Conservation (phyloP, 2,888 invertebrate genomes). For the Sericinus montela region DNA sequence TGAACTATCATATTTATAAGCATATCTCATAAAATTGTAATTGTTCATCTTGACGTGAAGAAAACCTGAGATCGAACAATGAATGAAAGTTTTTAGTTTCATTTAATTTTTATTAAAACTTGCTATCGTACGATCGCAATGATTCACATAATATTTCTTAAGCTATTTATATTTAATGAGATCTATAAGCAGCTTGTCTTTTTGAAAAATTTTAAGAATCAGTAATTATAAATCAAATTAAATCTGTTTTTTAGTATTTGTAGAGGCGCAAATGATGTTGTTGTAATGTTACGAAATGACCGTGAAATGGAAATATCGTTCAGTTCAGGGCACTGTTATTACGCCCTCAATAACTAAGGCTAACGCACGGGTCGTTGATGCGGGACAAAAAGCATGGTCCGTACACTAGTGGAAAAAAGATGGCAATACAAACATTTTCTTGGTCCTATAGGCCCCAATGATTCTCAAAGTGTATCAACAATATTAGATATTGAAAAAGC, state of each 20-base stretch:
- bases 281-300: constrained; percentile 69
- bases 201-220: too few species aligned
- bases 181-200: too few species aligned
- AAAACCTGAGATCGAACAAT: neutral
- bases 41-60: neutral
- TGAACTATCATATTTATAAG: neutral
- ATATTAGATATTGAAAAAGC: constrained; percentile 7
- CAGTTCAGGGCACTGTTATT: constrained; percentile 51
- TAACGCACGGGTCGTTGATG: constrained; percentile 71
- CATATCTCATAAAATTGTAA: neutral
- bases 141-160: too few species aligned
- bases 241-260: constrained; percentile 33
- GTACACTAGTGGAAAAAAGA: constrained; percentile 54
- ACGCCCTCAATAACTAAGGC: constrained; percentile 51
- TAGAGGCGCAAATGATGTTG: constrained; percentile 46
- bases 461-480: constrained; percentile 37
- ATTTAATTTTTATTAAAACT: too few species aligned
- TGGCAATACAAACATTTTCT: constrained; percentile 58
- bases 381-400: constrained; percentile 45
- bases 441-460: constrained; percentile 38
- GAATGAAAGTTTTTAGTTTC: too few species aligned
- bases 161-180: too few species aligned
- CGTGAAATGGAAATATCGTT: constrained; percentile 67
- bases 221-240: too few species aligned
- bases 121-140: too few species aligned